phyloP scores from a whole-genome alignment of 2,797 vertebrate species.

The Rhynchotus rufescens region DNA sequence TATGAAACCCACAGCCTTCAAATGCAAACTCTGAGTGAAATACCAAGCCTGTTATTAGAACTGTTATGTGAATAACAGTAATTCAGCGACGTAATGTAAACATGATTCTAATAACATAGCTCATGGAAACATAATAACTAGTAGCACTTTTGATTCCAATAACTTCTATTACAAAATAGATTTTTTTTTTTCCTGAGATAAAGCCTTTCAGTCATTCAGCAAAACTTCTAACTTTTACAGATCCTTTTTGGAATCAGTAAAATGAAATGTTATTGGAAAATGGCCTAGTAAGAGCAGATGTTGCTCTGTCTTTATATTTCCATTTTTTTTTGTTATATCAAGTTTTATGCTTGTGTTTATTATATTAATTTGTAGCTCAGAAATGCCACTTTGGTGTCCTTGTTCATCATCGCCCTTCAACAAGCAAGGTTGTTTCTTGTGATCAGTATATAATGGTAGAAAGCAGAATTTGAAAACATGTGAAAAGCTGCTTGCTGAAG shows the following conservation, averaged over 20 bases:
- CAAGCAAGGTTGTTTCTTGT: not conserved
- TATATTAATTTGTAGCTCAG: not conserved
- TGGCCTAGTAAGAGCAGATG: not conserved
- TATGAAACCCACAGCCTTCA: not conserved
- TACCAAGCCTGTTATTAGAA: not conserved
- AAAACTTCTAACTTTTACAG: not conserved
- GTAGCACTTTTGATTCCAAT: not conserved
- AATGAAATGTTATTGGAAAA: not conserved
- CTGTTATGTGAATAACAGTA: not conserved
- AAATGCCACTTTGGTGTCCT: not conserved
- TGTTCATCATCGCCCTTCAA: not conserved
- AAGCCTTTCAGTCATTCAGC: not conserved
- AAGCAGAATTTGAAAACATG: not conserved
- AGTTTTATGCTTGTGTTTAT: not conserved
- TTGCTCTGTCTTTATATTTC: not conserved
- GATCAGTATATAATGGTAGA: accelerated
- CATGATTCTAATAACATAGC: not conserved
- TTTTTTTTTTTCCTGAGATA: not conserved
- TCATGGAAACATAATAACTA: not conserved
- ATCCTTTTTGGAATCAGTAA: not conserved
- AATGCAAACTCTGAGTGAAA: not conserved
- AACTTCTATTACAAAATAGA: not conserved
- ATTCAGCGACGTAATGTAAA: not conserved
- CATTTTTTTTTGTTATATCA: not conserved
- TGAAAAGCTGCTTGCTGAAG: not conserved